Conservation (phyloP, 92 coral and sea anemone genomes). For the Epizoanthus scotinus region DNA sequence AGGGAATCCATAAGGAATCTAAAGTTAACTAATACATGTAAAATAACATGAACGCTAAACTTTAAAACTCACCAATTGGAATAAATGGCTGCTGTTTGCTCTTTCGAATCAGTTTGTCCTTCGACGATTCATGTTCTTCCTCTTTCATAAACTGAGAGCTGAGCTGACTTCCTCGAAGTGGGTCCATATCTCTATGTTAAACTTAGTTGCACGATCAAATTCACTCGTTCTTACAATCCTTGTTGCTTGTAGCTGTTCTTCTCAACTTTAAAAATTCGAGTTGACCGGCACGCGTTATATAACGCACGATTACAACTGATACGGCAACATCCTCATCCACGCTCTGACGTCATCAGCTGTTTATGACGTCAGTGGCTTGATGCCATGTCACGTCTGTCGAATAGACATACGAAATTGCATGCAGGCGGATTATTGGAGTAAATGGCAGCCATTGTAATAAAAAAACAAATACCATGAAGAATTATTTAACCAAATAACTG, state of each 20-base stretch:
- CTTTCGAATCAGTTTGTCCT: slow-evolving; percentile 84
- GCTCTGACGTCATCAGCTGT: not conserved
- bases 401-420: not conserved
- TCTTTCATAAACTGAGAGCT: slow-evolving; percentile 62
- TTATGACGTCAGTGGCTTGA: slow-evolving; percentile 3
- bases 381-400: not conserved
- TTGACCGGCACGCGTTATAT: not conserved
- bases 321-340: not conserved
- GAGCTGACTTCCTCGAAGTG: slow-evolving; percentile 44
- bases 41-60: not conserved
- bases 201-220: not conserved
- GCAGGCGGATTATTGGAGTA: too few species aligned
- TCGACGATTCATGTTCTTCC: slow-evolving; percentile 66
- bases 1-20: not conserved
- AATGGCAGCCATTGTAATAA: too few species aligned
- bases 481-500: too few species aligned
- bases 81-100: slow-evolving; percentile 93
- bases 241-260: too few species aligned
- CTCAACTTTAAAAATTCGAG: not conserved
- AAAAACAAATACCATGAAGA: too few species aligned
- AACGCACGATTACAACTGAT: not conserved
- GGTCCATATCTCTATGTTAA: slow-evolving; percentile 10
- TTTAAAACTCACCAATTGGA: slow-evolving; percentile 81
- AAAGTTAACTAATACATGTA: not conserved
- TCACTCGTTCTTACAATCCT: too few species aligned